These are phyloP conservation scores for Resseliella maxima DNA, from an alignment of 2,888 invertebrate genomes.

Conservation along the genomic window DNA sequence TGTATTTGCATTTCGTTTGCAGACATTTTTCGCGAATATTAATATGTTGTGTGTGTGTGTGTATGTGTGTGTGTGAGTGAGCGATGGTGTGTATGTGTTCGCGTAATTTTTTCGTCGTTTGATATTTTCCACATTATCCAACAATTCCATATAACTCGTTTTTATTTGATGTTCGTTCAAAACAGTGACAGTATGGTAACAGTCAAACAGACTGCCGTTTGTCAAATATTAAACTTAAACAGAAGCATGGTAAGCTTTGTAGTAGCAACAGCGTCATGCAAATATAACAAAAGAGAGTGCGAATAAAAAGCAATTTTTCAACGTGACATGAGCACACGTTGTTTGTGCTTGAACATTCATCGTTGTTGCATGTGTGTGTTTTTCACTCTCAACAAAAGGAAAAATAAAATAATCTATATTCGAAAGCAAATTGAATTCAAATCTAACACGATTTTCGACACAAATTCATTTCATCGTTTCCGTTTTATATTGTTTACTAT, in stretches of 20 bases:
- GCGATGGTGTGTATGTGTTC: too few relatives aligned
- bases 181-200: neutral
- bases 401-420: too few relatives aligned
- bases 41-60: neutral
- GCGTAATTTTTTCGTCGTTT: neutral
- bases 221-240: neutral
- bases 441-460: slow-evolving; percentile 1
- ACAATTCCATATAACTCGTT: neutral
- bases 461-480: neutral
- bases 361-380: neutral
- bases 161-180: slow-evolving; percentile 13
- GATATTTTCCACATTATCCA: neutral
- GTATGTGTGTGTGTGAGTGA: too few relatives aligned
- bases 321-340: slow-evolving; percentile 10
- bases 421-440: neutral
- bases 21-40: slow-evolving; percentile 28
- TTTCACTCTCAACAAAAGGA: too few relatives aligned
- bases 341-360: neutral
- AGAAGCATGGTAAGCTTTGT: neutral
- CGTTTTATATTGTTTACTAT: neutral
- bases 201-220: slow-evolving; percentile 9
- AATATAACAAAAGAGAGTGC: neutral
- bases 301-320: slow-evolving; percentile 23
- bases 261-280: neutral
- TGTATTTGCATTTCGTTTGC: neutral